Evolutionary conservation across 2,113 vertebrate species (phyloP), one percentile per base, ranked within the genome.

Genomic region (Ptychochromis oligacanthus): DNA sequence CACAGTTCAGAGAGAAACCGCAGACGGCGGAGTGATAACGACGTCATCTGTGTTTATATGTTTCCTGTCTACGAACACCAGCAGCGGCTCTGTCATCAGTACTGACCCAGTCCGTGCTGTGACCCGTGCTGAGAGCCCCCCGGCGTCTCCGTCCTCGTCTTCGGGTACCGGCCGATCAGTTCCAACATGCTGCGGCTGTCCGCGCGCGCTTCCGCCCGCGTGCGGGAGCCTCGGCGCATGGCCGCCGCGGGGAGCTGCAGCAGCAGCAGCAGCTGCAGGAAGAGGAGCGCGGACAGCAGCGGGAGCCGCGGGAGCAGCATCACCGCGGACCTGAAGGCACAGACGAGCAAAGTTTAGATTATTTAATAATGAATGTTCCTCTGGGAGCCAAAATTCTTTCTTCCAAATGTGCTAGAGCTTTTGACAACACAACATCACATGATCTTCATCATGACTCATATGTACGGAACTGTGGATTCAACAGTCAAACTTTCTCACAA

Each of bases 61-160:
- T 6, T 4, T 52, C 15, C 17, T 6, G 36, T 7, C 36, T 36
- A 8, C 36, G 8, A 7, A 8, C 36, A 3, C 15, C 49, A 18
- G 4, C 49, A 18, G 26, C n/a, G 14, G 22, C 14, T 52, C 4
- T 4, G 34, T 14, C 28, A 65, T 38, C 13, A 28, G 20, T 54
- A 93, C 97, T 97, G 95, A 99, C 98, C 97, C 82, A 93, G 93
- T 91, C 95, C 95, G 5, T 93, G 93, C 36, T 95, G 92, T 0
- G 86, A 88, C 81, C 89, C 22, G 59, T 58, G 11, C 4, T 11
- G 2, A 64, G 43, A 1, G 12, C 79, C 40, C 6, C 36, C 54
- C 6, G 54, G 4, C 46, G 57, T 5, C 13, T 82, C 88, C 3
- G 24, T 20, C 28, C 79, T 84, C 0, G 64, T 18, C 52, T 43